A percentile compares a stretch with the other conserved stretches of the same genome.
Evolutionary conservation across 1,140 invertebrate genomes (phyloP).

Genomic region (Drosophila truncata): DNA sequence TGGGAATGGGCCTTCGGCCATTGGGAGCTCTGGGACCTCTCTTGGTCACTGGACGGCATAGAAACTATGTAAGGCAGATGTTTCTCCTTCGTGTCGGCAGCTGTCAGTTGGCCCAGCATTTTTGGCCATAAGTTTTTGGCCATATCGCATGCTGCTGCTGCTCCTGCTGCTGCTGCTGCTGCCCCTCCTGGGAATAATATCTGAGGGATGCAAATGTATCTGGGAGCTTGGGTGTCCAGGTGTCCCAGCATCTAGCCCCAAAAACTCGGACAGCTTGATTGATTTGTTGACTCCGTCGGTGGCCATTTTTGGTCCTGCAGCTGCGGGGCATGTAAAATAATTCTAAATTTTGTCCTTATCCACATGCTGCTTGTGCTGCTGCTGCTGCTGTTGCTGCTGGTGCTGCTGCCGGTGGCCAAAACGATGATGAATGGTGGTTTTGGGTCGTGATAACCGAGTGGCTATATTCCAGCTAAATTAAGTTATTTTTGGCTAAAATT

Average conservation of each 20-base stretch:
- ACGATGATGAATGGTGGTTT: constrained; percentile 51
- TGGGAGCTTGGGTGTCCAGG: constrained; percentile 11
- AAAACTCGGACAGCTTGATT: constrained; percentile 42
- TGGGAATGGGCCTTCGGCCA: neutral
- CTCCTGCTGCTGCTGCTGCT: neutral
- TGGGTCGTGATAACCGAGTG: too few relatives aligned
- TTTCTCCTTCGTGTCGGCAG: constrained; percentile 23
- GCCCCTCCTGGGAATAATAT: constrained; percentile 12
- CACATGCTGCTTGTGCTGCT: constrained; percentile 5
- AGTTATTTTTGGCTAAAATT: neutral
- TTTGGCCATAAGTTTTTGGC: constrained; percentile 18
- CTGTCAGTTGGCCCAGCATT: constrained; percentile 9
- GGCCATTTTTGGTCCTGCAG: neutral
- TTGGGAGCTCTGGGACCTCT: neutral
- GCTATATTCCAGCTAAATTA: neutral
- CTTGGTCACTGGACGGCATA: constrained; percentile 1
- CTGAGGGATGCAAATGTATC: constrained; percentile 16
- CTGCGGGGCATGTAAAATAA: constrained; percentile 40
- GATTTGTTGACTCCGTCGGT: constrained; percentile 41
- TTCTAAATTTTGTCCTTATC: constrained; percentile 39
- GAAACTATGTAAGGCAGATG: constrained; percentile 3
- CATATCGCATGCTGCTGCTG: constrained; percentile 10
- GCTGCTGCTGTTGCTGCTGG: too few relatives aligned
- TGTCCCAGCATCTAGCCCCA: constrained; percentile 2
- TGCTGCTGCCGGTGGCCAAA: constrained; percentile 31